A percentile compares a stretch with the other conserved stretches of the same genome.
Evolutionary conservation across 2,113 vertebrate genomes (phyloP).

Genomic region (Cebus imitator): DNA sequence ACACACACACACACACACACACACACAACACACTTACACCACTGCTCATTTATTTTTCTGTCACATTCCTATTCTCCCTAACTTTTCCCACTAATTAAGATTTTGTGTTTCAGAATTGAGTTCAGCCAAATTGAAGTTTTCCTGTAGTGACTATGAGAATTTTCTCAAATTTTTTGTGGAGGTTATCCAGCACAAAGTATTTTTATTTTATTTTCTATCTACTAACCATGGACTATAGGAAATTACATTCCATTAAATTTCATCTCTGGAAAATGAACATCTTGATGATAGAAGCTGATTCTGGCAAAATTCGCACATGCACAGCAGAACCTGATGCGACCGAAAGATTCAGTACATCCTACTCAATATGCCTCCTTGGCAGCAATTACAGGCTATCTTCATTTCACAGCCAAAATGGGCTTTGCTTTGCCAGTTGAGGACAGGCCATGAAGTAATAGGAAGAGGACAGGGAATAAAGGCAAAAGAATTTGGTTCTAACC

Average conservation of each 20-base stretch:
- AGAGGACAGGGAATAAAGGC: conserved; percentile 17
- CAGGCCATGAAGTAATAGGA: conserved; percentile 3
- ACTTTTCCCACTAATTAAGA: not conserved
- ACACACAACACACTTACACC: too few relatives aligned
- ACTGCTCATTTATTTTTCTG: not conserved
- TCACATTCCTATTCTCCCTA: not conserved
- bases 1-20: too few relatives aligned
- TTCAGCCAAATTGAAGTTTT: conserved; percentile 18
- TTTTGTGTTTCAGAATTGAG: not conserved
- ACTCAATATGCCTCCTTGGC: conserved; percentile 69
- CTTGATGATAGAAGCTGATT: conserved; percentile 71
- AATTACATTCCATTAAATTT: conserved; percentile 70
- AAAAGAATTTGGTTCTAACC: conserved; percentile 36
- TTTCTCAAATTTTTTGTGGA: not conserved
- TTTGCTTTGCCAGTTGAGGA: not conserved
- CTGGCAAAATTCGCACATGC: conserved; percentile 54
- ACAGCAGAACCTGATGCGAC: conserved; percentile 62
- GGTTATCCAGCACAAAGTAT: not conserved
- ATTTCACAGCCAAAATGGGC: conserved; percentile 28
- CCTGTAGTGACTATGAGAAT: not conserved
- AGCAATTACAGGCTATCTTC: not conserved
- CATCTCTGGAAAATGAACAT: conserved; percentile 72
- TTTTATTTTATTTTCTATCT: conserved; percentile 53
- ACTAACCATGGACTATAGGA: conserved; percentile 18
- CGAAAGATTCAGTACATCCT: conserved; percentile 55